Base-by-base conservation (phyloP, 2,113 vertebrate species). In the Columbina picui region DNA sequence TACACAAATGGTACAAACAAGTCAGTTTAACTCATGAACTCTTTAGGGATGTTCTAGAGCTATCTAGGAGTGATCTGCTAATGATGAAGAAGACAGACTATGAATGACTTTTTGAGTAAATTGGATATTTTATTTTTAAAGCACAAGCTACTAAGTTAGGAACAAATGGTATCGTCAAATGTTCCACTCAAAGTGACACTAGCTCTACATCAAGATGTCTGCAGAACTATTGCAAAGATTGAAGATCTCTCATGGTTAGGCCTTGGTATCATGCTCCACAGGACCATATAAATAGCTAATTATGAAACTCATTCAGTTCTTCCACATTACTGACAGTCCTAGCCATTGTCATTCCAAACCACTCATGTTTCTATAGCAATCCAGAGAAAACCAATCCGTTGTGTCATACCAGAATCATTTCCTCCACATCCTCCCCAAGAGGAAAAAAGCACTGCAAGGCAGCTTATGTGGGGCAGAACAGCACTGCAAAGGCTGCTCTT, bases 341-440 rank as follows among this genome's bases (percentile, higher is more conserved):
- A 10, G 64, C 14, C 34, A 36, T 30, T 60, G 12, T 19, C 26
- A 53, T 69, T 71, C 64, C 49, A 78, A 90, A 34, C 9, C 82
- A 97, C 94, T 90, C 75, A 56, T 95, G 81, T 97, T 97, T 60
- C 93, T 93, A 25, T 92, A 96, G 87, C 89, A 97, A 95, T 90
- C 96, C 34, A 92, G 89, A 64, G 38, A 88, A 63, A 57, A 50
- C 14, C 43, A 57, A 38, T 92, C 70, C 43, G 38, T 76, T 15
- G 78, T 12, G 8, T 43, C 49, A 26, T 81, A 94, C 57, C 95
- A 97, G 76, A 96, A 95, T 16, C 86, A 91, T 52, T 92, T 39
- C 19, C 25, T 52, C 97, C 61, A 30, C 81, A 95, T 57, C 61
- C 53, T 77, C 7, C n/a, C 26, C 2, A 53, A 12, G 84, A 88